Percentiles rank a stretch among this genome's conserved stretches.
phyloP scores from a whole-genome alignment of 2,113 vertebrate genomes.

The Pyrgilauda ruficollis region DNA sequence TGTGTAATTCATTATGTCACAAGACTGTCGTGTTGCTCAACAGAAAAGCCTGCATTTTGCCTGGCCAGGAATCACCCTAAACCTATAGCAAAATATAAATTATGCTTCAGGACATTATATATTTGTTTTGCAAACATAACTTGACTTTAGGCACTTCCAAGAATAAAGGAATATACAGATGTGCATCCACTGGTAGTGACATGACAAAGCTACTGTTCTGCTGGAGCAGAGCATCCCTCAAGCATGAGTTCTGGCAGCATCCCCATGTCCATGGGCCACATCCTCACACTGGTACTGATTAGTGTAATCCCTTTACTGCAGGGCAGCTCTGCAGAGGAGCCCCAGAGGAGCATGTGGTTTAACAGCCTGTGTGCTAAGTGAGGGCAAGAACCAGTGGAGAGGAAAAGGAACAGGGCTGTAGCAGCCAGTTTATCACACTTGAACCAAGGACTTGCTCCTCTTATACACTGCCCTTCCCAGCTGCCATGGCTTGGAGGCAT shows the following conservation, averaged over 20 bases:
- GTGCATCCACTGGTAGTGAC: neutral
- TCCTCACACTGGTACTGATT: neutral
- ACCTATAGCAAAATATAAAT: slow-evolving; percentile 5
- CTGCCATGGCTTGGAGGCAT: neutral
- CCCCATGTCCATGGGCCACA: neutral
- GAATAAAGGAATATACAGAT: neutral
- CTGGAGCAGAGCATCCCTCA: neutral
- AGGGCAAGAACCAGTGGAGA: neutral
- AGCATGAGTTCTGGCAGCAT: neutral
- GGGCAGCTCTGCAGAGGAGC: neutral
- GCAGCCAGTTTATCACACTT: neutral
- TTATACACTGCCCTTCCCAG: neutral
- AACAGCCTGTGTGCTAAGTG: neutral
- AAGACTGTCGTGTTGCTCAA: neutral
- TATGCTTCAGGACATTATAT: neutral
- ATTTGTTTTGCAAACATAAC: neutral
- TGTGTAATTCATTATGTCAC: slow-evolving; percentile 61
- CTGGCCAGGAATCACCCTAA: neutral
- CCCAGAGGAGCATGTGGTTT: neutral
- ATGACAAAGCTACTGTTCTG: neutral
- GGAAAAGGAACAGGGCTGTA: neutral
- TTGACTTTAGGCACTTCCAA: neutral
- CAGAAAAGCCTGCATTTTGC: neutral
- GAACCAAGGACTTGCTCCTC: neutral
- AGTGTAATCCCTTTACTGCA: neutral